Base-by-base conservation (phyloP, 2,797 vertebrate genomes). In the Cyclura pinguis region DNA sequence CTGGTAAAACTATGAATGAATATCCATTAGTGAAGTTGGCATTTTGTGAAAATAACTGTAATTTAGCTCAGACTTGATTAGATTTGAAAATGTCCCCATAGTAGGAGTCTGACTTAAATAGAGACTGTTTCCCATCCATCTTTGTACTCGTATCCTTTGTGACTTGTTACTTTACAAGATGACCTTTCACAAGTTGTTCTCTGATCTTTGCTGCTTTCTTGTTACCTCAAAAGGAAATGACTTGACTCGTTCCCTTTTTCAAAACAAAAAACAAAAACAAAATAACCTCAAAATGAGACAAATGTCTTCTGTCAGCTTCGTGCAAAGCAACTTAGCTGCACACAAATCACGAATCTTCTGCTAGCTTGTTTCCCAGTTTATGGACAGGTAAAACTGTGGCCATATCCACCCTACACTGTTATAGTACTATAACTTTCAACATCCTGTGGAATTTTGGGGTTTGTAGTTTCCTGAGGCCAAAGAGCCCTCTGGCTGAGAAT, bases 41-140 rank as follows among this genome's bases (percentile, higher is more conserved):
- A 69, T 78, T 85, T 89, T 85, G 42, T 35, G 32, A 87, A 84
- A 85, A 89, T 69, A 82, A 83, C 87, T 67, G 47, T n/a, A 42
- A 83, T 55, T 80, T 78, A 77, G 62, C 73, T 84, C 74, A 55
- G 47, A 64, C 50, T 14, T 77, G 73, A 89, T 84, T 85, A 78
- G 47, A 47, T 85, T 52, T 38, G 42, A 13, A 52, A 64, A 89
- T 22, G n/a, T 85, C 85, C 74, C 64, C 74, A 77, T n/a, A 83
- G 57, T 52, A 52, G 57, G 29, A 64, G 24, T 89, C 38, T 77
- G 73, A 38, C 42, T 84, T 76, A 64, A 27, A 67, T 52, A 64
- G 13, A 67, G 32, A n/a, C 24, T 38, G 12, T 35, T 89, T 69
- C n/a, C 74, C 35, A 80, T 64, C 59, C 57, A 89, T 67, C 16